Base-by-base conservation (phyloP, 2,888 invertebrate species). In the Tachina lurida region DNA sequence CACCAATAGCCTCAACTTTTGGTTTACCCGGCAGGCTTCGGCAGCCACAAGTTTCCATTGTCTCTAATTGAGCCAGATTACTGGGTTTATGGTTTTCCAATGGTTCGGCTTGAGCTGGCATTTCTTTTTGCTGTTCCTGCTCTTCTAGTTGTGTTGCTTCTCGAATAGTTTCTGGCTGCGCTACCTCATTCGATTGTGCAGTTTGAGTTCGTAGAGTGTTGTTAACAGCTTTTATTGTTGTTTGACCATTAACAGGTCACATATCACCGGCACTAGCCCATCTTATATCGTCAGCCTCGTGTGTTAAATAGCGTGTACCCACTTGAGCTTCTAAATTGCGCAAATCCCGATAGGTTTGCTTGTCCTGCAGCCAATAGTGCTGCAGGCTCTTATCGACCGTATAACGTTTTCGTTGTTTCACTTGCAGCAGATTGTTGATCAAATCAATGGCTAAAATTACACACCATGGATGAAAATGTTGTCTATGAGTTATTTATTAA, bases 341-440 rank as follows among this genome's bases (percentile, higher is more conserved):
- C 90, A 99, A 94, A 94, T 99, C 99, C 89, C 95, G 95, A 98
- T 99, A 99, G 8, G 98, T 98, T 92, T 97, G 96, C 91, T 96
- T 96, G 93, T 98, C 98, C 95, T 99, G 99, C 88, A 99, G 95
- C 99, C 99, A 99, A 88, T 96, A 95, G 93, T 99, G 99, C 89
- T 96, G 95, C 87, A 98, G 94, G 82, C 98, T 97, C 94, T 99
- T 99, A 94, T 99, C 99, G 78, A 98, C 98, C 0, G 98, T 98
- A 91, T 96, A 98, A 39, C 99, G 95, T 93, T 98, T 98, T 90
- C 98, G 95, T 92, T 97, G 97, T 93, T 98, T 98, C 88, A 98
- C 99, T 96, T 99, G 99, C 85, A 99, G 95, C 90, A 99, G 94
- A 94, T 98, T 98, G 93, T 97, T 98, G 91, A 99, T 99, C 89